A percentile compares a stretch with the other conserved stretches of the same genome.
Conservation (phyloP, 2,797 vertebrate genomes). For the Pterois miles region DNA sequence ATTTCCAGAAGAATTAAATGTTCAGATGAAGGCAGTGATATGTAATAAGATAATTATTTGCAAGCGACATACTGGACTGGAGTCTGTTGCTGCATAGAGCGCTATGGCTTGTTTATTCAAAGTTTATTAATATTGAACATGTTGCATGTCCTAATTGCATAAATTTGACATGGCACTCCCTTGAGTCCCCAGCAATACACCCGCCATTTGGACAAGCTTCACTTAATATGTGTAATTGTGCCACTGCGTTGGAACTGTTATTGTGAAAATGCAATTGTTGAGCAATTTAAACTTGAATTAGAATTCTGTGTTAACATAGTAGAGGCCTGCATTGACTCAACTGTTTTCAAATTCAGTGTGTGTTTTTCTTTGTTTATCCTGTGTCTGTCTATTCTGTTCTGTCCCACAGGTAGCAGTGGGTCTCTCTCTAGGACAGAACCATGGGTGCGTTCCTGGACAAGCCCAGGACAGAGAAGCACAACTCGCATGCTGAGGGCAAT, state of each 20-base stretch:
- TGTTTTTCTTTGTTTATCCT: background rate
- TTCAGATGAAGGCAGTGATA: background rate
- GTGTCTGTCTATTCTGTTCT: constrained; percentile 36
- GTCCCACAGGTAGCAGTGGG: constrained; percentile 76
- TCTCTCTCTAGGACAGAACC: constrained; percentile 77
- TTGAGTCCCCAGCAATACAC: background rate
- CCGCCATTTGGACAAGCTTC: background rate
- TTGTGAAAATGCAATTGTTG: background rate
- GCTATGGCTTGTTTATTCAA: background rate
- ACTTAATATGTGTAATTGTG: background rate
- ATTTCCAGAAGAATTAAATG: background rate
- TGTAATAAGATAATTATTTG: background rate
- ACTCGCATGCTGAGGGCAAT: constrained; percentile 93
- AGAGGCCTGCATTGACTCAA: background rate
- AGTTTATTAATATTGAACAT: background rate
- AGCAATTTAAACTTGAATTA: background rate
- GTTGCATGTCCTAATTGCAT: background rate
- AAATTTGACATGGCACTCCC: background rate
- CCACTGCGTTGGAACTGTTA: background rate
- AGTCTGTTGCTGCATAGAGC: background rate
- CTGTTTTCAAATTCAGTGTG: background rate
- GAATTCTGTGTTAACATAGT: background rate
- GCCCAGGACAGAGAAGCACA: constrained; percentile 99
- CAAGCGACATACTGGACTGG: background rate
- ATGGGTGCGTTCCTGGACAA: constrained; percentile 99